A percentile compares a stretch with the other conserved stretches of the same genome.
phyloP scores from a whole-genome alignment of 2,113 vertebrate genomes.

The Cyprinodon brontotheroides region DNA sequence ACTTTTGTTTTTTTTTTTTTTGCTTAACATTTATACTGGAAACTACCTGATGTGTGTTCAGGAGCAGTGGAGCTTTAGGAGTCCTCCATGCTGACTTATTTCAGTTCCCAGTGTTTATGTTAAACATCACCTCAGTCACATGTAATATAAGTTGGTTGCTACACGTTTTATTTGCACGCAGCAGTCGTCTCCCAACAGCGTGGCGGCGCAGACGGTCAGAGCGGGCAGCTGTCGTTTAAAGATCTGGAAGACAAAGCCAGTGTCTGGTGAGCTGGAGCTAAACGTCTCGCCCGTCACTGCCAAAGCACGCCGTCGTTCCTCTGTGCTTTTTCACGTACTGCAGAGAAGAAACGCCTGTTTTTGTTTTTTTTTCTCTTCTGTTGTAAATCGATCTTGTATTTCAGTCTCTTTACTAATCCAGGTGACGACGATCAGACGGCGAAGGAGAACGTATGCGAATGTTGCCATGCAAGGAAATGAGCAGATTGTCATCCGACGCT shows the following conservation, averaged over 20 bases:
- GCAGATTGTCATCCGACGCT: conserved; percentile 52
- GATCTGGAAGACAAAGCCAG: conserved; percentile 21
- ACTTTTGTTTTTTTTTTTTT: not conserved
- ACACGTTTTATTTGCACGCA: not conserved
- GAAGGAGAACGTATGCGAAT: conserved; percentile 5
- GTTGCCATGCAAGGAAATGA: conserved; percentile 33
- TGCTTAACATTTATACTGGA: conserved; percentile 5
- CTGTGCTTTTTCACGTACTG: conserved; percentile 48
- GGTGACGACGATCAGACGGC: conserved; percentile 5
- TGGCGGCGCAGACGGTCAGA: conserved; percentile 7
- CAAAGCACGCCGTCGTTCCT: conserved; percentile 36
- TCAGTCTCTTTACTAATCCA: conserved; percentile 36
- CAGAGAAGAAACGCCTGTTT: conserved; percentile 20
- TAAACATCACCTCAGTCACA: not conserved
- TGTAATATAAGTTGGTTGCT: not conserved
- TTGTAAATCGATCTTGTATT: conserved; percentile 52
- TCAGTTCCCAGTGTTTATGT: not conserved
- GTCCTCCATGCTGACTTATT: no score
- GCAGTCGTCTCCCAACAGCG: not conserved
- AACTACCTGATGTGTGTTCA: not conserved
- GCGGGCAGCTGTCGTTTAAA: conserved; percentile 27
- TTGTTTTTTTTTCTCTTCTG: conserved; percentile 37
- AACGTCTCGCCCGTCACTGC: conserved; percentile 48
- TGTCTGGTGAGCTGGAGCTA: conserved; percentile 37
- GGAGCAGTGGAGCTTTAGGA: not conserved